A percentile compares a stretch with the other conserved stretches of the same genome.
phyloP scores from a whole-genome alignment of 1,140 invertebrate genomes.

The Drosophila parabipectinata region DNA sequence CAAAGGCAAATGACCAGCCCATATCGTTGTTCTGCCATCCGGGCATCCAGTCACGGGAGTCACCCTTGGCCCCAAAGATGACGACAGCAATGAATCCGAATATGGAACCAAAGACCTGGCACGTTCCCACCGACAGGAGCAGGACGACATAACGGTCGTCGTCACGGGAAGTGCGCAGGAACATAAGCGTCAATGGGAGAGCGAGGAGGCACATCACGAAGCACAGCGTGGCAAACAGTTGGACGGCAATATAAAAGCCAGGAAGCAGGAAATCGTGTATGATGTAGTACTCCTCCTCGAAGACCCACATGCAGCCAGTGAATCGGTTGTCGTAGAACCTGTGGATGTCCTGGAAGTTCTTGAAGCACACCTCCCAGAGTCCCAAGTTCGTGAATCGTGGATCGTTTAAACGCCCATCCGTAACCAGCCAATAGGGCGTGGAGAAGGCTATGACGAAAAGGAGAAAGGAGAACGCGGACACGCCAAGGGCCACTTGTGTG shows the following conservation, averaged over 20 bases:
- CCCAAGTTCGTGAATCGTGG: slow-evolving; percentile 93
- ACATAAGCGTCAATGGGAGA: slow-evolving; percentile 89
- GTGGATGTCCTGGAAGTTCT: slow-evolving; percentile 92
- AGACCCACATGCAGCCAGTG: slow-evolving; percentile 95
- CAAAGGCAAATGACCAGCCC: slow-evolving; percentile 97
- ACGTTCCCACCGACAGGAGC: slow-evolving; percentile 89
- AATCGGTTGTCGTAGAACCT: slow-evolving; percentile 91
- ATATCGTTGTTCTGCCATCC: slow-evolving; percentile 97
- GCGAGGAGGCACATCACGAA: slow-evolving; percentile 91
- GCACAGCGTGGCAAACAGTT: slow-evolving; percentile 95
- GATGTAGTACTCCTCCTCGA: slow-evolving; percentile 96
- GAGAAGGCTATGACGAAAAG: slow-evolving; percentile 94
- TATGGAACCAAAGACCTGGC: slow-evolving; percentile 89
- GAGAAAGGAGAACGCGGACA: slow-evolving; percentile 88
- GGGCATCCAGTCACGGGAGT: slow-evolving; percentile 97
- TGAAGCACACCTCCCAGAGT: slow-evolving; percentile 96
- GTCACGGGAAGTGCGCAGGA: slow-evolving; percentile 90
- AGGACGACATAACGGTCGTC: slow-evolving; percentile 91
- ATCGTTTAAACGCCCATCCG: slow-evolving; percentile 91
- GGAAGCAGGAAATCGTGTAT: slow-evolving; percentile 92
- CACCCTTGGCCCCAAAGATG: slow-evolving; percentile 93
- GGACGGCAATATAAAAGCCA: slow-evolving; percentile 96
- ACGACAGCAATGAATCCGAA: slow-evolving; percentile 88
- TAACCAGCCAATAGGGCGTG: slow-evolving; percentile 96
- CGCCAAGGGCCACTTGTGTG: slow-evolving; percentile 88